Evolutionary conservation across 2,888 invertebrate species (phyloP).

Genomic region (Amblyjoppa proteus): DNA sequence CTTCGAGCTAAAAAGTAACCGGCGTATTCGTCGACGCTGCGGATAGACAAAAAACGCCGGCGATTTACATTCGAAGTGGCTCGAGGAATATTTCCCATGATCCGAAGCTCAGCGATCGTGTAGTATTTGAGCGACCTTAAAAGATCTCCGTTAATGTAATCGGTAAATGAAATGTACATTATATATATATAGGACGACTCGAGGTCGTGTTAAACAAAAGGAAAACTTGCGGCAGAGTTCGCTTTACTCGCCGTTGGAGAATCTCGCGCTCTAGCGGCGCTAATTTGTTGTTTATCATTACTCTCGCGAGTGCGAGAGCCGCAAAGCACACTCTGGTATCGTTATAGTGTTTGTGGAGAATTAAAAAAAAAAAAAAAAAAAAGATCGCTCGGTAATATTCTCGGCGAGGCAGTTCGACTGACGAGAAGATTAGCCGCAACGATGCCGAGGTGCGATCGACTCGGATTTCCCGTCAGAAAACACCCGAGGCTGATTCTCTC

Average conservation of each 20-base stretch:
- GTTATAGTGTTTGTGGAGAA: background rate
- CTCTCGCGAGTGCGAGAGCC: background rate
- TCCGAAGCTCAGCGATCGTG: background rate
- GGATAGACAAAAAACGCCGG: background rate
- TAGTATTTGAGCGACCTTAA: background rate
- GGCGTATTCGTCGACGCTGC: background rate
- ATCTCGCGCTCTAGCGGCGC: background rate
- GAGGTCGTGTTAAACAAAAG: background rate
- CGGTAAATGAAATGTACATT: too few relatives aligned
- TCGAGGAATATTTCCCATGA: background rate
- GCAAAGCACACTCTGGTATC: background rate
- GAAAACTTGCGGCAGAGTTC: background rate
- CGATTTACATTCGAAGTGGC: background rate
- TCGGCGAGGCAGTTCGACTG: background rate
- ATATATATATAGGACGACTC: background rate
- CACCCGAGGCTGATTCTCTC: slow-evolving; percentile 30
- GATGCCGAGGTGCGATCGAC: slow-evolving; percentile 32
- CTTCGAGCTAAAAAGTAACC: slow-evolving; percentile 4
- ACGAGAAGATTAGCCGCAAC: slow-evolving; percentile 43
- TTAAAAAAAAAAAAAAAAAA: slow-evolving; percentile 4
- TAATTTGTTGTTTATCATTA: slow-evolving; percentile 27
- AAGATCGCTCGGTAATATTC: slow-evolving; percentile 23
- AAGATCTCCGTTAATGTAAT: background rate
- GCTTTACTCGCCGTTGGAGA: background rate
- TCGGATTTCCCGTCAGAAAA: slow-evolving; percentile 54